Evolutionary conservation across 1,140 invertebrate species (phyloP).

Genomic region (Drosophila leontia): DNA sequence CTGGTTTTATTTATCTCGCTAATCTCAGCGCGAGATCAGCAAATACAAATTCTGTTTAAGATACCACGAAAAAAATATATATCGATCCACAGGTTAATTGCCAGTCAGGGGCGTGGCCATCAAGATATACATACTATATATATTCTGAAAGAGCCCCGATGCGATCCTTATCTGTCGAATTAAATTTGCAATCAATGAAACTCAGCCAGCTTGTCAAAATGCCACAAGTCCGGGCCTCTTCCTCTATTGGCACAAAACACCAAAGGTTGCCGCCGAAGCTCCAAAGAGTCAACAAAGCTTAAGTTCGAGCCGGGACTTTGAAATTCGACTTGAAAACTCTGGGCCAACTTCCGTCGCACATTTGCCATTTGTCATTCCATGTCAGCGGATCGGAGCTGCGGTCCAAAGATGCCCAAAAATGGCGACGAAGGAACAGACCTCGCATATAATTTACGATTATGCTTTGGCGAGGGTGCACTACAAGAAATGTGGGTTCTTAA

Average conservation of each 20-base stretch:
- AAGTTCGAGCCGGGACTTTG: constrained; percentile 19
- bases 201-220: constrained; percentile 64
- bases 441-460: constrained; percentile 79
- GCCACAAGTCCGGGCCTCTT: constrained; percentile 42
- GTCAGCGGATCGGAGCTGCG: constrained; percentile 39
- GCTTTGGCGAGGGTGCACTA: constrained; percentile 29
- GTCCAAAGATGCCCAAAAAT: constrained; percentile 60
- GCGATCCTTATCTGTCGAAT: constrained; percentile 64
- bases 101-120: constrained; percentile 39
- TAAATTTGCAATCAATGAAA: constrained; percentile 71
- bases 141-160: constrained; percentile 1
- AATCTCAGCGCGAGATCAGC: constrained; percentile 57
- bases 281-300: not conserved
- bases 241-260: constrained; percentile 31
- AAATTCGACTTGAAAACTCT: constrained; percentile 22
- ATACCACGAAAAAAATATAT: constrained; percentile 38
- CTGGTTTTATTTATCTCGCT: constrained; percentile 27
- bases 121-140: not conserved
- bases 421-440: constrained; percentile 54
- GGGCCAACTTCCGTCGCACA: constrained; percentile 72
- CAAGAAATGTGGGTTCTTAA: not conserved
- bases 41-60: constrained; percentile 83
- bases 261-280: constrained; percentile 14
- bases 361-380: constrained; percentile 79
- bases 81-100: constrained; percentile 56